Evolutionary conservation across 2,888 invertebrate species (phyloP), one percentile per base, ranked within the genome.

Genomic region (Macrophya annulata): DNA sequence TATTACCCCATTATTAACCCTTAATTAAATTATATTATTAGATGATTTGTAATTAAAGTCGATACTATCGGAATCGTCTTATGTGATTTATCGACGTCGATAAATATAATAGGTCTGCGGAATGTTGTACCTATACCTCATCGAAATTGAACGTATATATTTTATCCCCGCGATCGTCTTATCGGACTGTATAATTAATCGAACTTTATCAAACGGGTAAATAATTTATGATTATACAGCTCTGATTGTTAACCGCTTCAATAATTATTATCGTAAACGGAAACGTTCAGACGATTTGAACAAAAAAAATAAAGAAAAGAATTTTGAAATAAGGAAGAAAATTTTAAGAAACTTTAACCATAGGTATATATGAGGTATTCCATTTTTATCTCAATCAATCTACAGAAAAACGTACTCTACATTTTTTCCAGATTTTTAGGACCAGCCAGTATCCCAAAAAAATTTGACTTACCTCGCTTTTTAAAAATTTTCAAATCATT

Each of bases 111-210:
- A 3, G 15, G n/a, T 85, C 76, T 55, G 83, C 81, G 71, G 40
- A 71, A 65, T 81, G 83, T 79, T 85, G 85, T 74, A 51, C 71
- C 48, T 59, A 77, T 62, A n/a, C 43, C 81, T 17, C 45, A 45
- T 79, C 31, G 25, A 59, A 8, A 85, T 88, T 86, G 85, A 51
- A 65, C 43, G 15, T 65, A 40, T n/a, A 25, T 86, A 87, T 85
- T 86, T 86, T 88, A 87, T 87, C 68, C 62, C 74, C 86, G 84
- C 87, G 86, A 86, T 87, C 87, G 87, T 89, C 89, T 86, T 85
- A 86, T 86, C 86, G 87, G 79, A n/a, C 37, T 59, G 85, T 86
- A 87, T 88, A 89, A 89, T 90, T 90, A 90, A 90, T 90, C 89
- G 89, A 83, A 68, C 79, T 86, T 87, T 89, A 90, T 90, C 87